A percentile compares a stretch with the other conserved stretches of the same genome.
Evolutionary conservation across 2,888 invertebrate species (phyloP).

Genomic region (Dynastes tityus): DNA sequence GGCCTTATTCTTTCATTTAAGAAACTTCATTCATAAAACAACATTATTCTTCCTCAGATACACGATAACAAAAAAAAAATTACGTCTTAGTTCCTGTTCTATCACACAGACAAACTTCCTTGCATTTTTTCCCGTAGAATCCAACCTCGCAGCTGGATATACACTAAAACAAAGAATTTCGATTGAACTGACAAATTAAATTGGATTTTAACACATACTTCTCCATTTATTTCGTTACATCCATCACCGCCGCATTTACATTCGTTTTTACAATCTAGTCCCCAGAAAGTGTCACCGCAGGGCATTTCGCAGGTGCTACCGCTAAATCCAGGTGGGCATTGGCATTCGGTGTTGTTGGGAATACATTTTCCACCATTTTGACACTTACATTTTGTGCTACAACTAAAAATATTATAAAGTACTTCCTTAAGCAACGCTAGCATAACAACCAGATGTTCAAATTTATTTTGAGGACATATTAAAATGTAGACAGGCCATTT

Average conservation of each 20-base stretch:
- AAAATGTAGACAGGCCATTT: no score
- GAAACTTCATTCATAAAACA: no score
- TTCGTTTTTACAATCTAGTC: constrained; percentile 1
- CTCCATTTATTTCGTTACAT: background rate
- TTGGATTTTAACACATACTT: background rate
- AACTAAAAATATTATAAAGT: background rate
- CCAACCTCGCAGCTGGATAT: background rate
- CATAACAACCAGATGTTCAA: no score
- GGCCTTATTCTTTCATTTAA: no score
- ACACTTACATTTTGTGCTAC: background rate
- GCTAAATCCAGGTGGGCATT: background rate
- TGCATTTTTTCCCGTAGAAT: background rate
- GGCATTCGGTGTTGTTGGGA: background rate
- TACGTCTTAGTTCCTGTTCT: background rate
- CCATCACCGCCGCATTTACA: background rate
- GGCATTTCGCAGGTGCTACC: background rate
- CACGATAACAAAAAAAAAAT: background rate
- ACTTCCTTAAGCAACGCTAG: no score
- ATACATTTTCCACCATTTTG: background rate
- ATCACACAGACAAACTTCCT: background rate
- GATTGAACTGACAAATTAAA: background rate
- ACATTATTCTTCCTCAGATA: no score
- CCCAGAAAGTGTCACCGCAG: background rate
- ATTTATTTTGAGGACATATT: no score
- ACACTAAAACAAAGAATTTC: background rate